Evolutionary conservation across 2,113 vertebrate genomes (phyloP), one percentile per base, ranked within the genome.

Genomic region (Cisticola juncidis): DNA sequence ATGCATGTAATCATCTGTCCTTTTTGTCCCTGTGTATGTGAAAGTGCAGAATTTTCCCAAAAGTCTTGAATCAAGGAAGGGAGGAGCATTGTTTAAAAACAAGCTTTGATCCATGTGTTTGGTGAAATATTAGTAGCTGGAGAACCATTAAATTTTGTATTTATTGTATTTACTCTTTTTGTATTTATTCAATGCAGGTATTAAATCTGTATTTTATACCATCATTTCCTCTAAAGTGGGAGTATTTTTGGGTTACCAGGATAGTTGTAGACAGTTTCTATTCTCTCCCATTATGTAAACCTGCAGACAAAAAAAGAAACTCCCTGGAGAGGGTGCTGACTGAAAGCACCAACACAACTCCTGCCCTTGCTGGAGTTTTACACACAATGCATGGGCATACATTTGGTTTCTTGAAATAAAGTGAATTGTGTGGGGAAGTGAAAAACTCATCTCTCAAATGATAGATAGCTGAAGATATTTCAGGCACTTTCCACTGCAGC

Each of bases 71-170:
- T 91, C 50, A 81, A 93, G 40, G 85, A 92, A 61, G 31, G 69
- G 45, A 95, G 25, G 14, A 88, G 26, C n/a, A 81, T 51, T 76
- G 35, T 38, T 76, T 82, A 56, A 86, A 94, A 85, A 48, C 50
- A 95, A 95, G 54, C 54, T 86, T 76, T 91, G 84, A 82, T 84
- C 51, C 26, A 44, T 66, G 56, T 76, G 84, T 69, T 94, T 83
- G 57, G 60, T 64, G 61, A 78, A 80, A 73, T 38, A 61, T 53
- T 68, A 95, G 65, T 73, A 92, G 53, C 71, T 86, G 62, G 57
- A 88, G 35, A 50, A 94, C 74, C 54, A 88, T 61, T 78, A 66
- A 24, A 72, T 56, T 70, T 62, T 54, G 4, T 40, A 61, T 56
- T 61, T 54, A 54, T 56, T 42, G 1, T 6, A 61, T 54, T 82